Percentiles rank a stretch among this genome's conserved stretches.
phyloP scores from a whole-genome alignment of 2,888 invertebrate genomes.

The Stenolophus ochropezus region DNA sequence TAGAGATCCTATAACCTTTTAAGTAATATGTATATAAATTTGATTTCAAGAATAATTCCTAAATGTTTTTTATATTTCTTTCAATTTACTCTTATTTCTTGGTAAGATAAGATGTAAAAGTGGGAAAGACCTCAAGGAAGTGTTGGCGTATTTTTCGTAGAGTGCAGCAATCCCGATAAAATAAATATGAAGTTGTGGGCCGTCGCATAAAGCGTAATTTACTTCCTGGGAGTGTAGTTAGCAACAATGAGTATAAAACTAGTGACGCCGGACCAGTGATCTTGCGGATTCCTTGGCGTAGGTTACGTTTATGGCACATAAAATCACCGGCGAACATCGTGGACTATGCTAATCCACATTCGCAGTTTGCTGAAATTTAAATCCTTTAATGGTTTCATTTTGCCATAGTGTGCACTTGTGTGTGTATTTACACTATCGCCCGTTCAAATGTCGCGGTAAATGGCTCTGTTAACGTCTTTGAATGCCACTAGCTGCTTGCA shows the following conservation, averaged over 20 bases:
- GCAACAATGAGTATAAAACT: constrained; percentile 47
- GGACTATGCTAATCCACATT: constrained; percentile 57
- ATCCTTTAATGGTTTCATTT: constrained; percentile 60
- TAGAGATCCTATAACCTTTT: no score
- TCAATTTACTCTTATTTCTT: no score
- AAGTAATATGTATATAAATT: no score
- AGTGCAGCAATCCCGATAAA: background rate
- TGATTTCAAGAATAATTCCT: no score
- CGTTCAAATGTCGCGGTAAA: constrained; percentile 44
- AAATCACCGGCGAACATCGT: constrained; percentile 44
- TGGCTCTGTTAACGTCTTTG: constrained; percentile 42
- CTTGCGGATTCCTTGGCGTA: constrained; percentile 47
- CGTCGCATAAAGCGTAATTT: constrained; percentile 41
- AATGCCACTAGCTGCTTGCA: constrained; percentile 29
- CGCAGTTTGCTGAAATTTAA: constrained; percentile 60
- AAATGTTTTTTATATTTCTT: no score
- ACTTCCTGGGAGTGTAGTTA: constrained; percentile 23
- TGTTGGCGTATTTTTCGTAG: background rate
- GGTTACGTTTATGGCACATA: constrained; percentile 52
- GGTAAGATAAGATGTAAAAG: no score
- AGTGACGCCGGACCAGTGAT: constrained; percentile 17
- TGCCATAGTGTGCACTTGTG: constrained; percentile 42
- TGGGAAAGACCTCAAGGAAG: background rate
- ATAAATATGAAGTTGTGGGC: constrained; percentile 37
- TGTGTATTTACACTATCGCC: constrained; percentile 50